A percentile compares a stretch with the other conserved stretches of the same genome.
phyloP scores from a whole-genome alignment of 92 coral and sea anemone species.

The Palythoa grandiflora region DNA sequence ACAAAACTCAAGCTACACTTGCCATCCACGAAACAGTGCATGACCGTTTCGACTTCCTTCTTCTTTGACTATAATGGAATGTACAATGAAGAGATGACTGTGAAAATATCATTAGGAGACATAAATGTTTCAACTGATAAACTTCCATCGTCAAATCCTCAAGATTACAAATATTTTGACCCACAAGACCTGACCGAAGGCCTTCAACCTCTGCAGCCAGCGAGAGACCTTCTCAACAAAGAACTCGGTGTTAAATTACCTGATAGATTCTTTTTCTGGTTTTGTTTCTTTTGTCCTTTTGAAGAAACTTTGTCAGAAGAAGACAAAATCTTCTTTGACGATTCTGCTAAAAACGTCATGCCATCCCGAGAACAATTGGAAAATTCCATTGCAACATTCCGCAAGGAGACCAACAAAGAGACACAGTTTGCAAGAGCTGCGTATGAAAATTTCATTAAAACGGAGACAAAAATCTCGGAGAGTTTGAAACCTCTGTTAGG shows the following conservation, averaged over 20 bases:
- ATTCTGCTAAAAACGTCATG: no score
- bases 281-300: no score
- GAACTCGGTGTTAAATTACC: no score
- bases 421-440: no score
- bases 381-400: conserved; percentile 22
- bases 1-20: conserved; percentile 38
- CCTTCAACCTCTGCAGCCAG: no score
- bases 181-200: conserved; percentile 14
- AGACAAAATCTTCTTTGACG: conserved; percentile 44
- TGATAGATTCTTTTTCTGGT: no score
- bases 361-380: no score
- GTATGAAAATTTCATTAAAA: conserved; percentile 15
- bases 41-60: neutral
- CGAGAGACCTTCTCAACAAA: no score
- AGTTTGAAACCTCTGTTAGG: conserved; percentile 10
- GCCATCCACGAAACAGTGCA: conserved; percentile 33
- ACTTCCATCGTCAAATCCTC: conserved; percentile 22
- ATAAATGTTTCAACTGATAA: conserved; percentile 23
- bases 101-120: conserved; percentile 51
- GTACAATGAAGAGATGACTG: conserved; percentile 24
- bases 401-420: neutral
- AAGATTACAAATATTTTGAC: conserved; percentile 13
- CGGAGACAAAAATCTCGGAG: neutral
- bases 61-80: conserved; percentile 29
- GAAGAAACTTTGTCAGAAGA: conserved; percentile 55